Evolutionary conservation across 2,797 vertebrate species (phyloP), one percentile per base, ranked within the genome.

Genomic region (Lutjanus argentimaculatus): DNA sequence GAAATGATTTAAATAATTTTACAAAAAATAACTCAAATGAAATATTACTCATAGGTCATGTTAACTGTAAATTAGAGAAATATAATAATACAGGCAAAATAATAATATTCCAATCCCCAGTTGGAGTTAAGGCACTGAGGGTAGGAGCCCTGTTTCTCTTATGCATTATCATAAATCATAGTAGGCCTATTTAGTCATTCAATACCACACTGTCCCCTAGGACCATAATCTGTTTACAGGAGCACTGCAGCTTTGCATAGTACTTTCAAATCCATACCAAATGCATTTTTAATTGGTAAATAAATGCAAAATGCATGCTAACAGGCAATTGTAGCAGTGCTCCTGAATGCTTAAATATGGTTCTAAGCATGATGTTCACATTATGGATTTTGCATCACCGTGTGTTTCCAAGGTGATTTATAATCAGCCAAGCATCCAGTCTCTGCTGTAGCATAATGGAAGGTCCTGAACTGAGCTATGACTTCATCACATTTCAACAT

Each of bases 121-220:
- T 89, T 90, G 89, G 90, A 86, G 89, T 90, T 87, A 85, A 86
- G 88, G 79, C 88, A 92, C 84, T 85, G 67, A 84, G 85, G 84
- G 82, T 92, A 84, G 85, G 88, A 85, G 80, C 84, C 85, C 82
- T 83, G 87, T 89, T 93, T 93, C 90, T 93, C 84, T 92, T 92
- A 90, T 94, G 89, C 89, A 95, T 95, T 95, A 95, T 95, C 94
- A 96, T 96, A 96, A 95, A 96, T 95, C 95, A 95, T 95, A 93
- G 94, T 93, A 91, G 91, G 92, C 88, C 94, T 95, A 93, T 96
- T 96, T 95, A 95, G 93, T 94, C 93, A 95, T 95, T 96, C 93
- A 95, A 95, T 95, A 95, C 89, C 89, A 93, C 87, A 90, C 91
- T 70, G 91, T 94, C 95, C 94, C 95, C 85, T 62, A 92, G 94